phyloP scores from a whole-genome alignment of 2,888 invertebrate species.

The Drosophila imparisetae region DNA sequence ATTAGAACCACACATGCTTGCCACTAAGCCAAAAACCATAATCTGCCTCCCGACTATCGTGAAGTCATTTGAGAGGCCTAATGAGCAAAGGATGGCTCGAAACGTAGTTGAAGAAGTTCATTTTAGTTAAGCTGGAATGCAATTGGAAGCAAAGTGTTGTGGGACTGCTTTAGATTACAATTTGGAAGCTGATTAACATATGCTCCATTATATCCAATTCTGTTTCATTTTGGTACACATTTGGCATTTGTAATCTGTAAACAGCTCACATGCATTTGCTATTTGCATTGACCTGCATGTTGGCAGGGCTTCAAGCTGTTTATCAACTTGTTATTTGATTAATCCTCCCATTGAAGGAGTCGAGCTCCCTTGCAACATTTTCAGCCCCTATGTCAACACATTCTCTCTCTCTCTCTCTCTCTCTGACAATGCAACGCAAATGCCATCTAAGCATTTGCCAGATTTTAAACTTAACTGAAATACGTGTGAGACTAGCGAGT shows the following conservation, averaged over 20 bases:
- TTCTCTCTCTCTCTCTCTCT: not conserved
- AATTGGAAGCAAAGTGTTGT: not conserved
- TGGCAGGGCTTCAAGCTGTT: constrained; percentile 47
- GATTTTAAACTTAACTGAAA: constrained; percentile 51
- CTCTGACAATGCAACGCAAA: constrained; percentile 34
- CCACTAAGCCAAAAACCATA: constrained; percentile 9
- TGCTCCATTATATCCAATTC: constrained; percentile 32
- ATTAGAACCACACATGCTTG: constrained; percentile 42
- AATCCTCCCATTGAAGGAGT: constrained; percentile 21
- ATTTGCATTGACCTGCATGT: constrained; percentile 62
- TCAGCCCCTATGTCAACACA: constrained; percentile 36
- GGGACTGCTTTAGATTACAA: constrained; percentile 5
- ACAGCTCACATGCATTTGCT: constrained; percentile 58
- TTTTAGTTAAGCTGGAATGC: not conserved
- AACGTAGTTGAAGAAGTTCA: constrained; percentile 4
- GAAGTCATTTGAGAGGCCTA: constrained; percentile 21
- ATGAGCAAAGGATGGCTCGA: constrained; percentile 25
- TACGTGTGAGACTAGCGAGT: constrained; percentile 28
- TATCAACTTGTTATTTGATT: constrained; percentile 64
- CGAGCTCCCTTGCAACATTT: not conserved
- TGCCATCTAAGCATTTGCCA: constrained; percentile 46
- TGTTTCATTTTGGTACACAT: constrained; percentile 19
- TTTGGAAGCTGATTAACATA: constrained; percentile 42
- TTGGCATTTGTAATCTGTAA: constrained; percentile 35
- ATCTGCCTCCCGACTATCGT: constrained; percentile 5